phyloP scores from a whole-genome alignment of 2,113 vertebrate genomes.

The Ciconia stormi region DNA sequence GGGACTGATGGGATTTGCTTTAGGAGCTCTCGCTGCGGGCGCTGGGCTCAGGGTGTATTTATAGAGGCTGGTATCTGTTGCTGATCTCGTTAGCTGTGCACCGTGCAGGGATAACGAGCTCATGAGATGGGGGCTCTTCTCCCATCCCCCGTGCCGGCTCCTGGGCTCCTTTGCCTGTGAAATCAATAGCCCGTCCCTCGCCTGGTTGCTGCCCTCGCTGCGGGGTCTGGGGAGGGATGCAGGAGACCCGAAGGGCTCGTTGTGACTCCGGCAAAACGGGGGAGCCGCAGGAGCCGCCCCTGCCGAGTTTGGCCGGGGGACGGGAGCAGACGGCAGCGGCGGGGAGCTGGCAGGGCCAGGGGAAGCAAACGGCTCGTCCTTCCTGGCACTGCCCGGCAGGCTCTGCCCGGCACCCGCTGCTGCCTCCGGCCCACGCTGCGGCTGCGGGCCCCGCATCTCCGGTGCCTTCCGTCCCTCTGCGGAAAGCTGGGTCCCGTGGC shows the following conservation, averaged over 20 bases:
- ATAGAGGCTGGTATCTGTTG: not conserved
- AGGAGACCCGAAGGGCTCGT: not conserved
- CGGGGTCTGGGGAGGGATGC: not conserved
- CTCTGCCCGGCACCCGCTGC: not conserved
- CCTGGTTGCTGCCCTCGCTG: not conserved
- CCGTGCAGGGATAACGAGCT: not conserved
- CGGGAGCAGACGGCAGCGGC: not conserved
- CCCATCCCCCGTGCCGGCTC: no score
- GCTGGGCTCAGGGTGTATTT: not conserved
- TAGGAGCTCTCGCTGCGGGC: not conserved
- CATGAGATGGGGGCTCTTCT: not conserved
- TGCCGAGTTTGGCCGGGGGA: not conserved
- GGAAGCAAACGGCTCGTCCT: not conserved
- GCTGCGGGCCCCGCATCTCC: not conserved
- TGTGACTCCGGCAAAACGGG: rapidly evolving
- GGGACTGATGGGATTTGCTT: not conserved
- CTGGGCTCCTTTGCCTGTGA: not conserved
- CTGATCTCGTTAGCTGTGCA: not conserved
- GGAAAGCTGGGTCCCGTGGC: not conserved
- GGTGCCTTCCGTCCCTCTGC: not conserved
- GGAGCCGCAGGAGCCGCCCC: not conserved
- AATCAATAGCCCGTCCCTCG: no score
- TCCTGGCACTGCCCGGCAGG: not conserved
- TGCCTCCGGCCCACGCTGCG: not conserved
- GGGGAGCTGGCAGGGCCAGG: not conserved